Percentiles rank a stretch among this genome's conserved stretches.
phyloP scores from a whole-genome alignment of 1,140 invertebrate species.

The Aricia agestis region DNA sequence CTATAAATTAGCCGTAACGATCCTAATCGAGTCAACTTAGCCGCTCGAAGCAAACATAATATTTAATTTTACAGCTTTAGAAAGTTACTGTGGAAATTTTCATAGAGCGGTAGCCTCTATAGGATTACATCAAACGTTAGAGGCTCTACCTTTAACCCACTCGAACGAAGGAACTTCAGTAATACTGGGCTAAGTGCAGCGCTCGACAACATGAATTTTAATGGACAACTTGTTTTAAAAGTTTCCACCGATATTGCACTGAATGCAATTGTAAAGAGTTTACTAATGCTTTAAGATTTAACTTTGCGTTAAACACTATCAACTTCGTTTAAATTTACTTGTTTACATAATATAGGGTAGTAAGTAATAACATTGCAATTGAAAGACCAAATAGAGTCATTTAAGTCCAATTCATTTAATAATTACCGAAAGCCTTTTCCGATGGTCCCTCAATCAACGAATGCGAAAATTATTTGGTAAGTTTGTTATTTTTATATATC shows the following conservation, averaged over 20 bases:
- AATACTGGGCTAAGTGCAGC: constrained; percentile 34
- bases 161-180: constrained; percentile 25
- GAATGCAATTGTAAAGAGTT: constrained; percentile 16
- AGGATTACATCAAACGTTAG: neutral
- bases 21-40: neutral
- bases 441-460: no score
- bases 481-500: no score
- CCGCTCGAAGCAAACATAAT: neutral
- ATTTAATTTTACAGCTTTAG: neutral
- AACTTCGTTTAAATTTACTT: no score
- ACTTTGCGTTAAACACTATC: no score
- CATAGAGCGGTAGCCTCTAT: neutral
- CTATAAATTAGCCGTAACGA: neutral
- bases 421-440: no score
- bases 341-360: no score
- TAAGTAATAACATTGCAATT: no score
- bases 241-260: constrained; percentile 22
- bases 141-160: neutral
- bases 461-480: neutral
- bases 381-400: no score
- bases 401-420: no score
- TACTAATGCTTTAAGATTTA: no score
- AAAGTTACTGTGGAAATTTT: constrained; percentile 2
- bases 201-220: constrained; percentile 43
- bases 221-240: constrained; percentile 38